Percentiles rank a stretch among this genome's conserved stretches.
Conservation (phyloP, 2,888 invertebrate species). For the Drosophila leonis region DNA sequence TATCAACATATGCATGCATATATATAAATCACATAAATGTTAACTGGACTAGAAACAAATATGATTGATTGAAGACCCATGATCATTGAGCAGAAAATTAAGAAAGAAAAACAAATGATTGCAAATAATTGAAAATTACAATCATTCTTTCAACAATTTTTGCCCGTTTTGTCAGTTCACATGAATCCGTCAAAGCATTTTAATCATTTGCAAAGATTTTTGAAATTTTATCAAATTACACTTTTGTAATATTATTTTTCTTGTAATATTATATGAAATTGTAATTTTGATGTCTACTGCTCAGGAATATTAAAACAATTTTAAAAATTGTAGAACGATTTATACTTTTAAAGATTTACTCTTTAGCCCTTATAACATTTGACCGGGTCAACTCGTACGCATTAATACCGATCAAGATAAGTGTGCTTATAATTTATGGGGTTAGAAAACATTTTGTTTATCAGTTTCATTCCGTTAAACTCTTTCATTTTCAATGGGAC, state of each 20-base stretch:
- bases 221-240: too few relatives aligned
- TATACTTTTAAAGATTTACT: neutral
- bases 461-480: neutral
- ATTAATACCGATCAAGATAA: neutral
- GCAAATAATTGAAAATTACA: neutral
- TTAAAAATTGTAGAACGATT: too few relatives aligned
- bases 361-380: neutral
- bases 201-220: too few relatives aligned
- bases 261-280: too few relatives aligned
- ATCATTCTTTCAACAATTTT: neutral
- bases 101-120: neutral
- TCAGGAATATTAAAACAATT: too few relatives aligned
- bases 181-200: too few relatives aligned
- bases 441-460: neutral
- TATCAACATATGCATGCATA: neutral
- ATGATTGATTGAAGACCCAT: constrained; percentile 39
- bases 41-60: constrained; percentile 51
- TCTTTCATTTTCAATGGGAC: neutral
- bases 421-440: constrained; percentile 4
- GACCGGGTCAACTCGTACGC: too few relatives aligned
- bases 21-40: constrained; percentile 27
- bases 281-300: too few relatives aligned
- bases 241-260: too few relatives aligned
- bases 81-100: constrained; percentile 24
- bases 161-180: too few relatives aligned